A percentile compares a stretch with the other conserved stretches of the same genome.
Conservation (phyloP, 2,888 invertebrate genomes). For the Tetragonula carbonaria region DNA sequence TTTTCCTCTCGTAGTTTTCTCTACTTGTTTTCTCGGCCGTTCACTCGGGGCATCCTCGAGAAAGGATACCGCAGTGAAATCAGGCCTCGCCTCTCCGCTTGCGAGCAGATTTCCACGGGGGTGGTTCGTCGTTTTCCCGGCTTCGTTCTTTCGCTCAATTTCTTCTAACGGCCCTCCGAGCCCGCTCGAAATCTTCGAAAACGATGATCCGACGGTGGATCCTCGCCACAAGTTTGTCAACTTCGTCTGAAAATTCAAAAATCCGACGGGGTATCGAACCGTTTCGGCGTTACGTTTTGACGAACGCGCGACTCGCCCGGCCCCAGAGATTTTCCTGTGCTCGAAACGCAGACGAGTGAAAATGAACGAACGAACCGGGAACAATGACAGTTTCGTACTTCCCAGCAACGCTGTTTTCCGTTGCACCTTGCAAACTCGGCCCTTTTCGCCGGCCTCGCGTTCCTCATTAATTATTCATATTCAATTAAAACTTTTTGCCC, state of each 20-base stretch:
- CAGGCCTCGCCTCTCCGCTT: conserved; percentile 31
- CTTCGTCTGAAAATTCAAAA: no score
- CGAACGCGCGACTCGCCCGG: background rate
- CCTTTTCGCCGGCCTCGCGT: conserved; percentile 16
- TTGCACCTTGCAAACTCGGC: conserved; percentile 27
- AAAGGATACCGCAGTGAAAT: conserved; percentile 38
- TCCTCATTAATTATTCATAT: conserved; percentile 67
- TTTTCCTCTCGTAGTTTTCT: background rate
- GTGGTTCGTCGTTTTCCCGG: conserved; percentile 13
- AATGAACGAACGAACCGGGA: conserved; percentile 7
- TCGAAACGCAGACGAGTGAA: background rate
- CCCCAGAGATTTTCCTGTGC: background rate
- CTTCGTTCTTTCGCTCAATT: conserved; percentile 52
- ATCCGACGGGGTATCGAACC: background rate
- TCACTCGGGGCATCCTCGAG: conserved; percentile 7
- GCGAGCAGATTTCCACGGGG: conserved; percentile 48
- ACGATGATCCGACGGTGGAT: conserved; percentile 26
- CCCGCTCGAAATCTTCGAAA: conserved; percentile 33
- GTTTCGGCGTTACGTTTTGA: conserved; percentile 17
- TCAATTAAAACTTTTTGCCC: conserved; percentile 67
- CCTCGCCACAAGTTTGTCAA: background rate
- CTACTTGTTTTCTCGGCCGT: conserved; percentile 8
- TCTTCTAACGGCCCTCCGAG: conserved; percentile 43
- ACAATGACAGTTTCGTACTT: conserved; percentile 41
- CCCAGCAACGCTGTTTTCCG: conserved; percentile 24